Evolutionary conservation across 2,113 vertebrate genomes (phyloP), one percentile per base, ranked within the genome.

Genomic region (Nipponia nippon): DNA sequence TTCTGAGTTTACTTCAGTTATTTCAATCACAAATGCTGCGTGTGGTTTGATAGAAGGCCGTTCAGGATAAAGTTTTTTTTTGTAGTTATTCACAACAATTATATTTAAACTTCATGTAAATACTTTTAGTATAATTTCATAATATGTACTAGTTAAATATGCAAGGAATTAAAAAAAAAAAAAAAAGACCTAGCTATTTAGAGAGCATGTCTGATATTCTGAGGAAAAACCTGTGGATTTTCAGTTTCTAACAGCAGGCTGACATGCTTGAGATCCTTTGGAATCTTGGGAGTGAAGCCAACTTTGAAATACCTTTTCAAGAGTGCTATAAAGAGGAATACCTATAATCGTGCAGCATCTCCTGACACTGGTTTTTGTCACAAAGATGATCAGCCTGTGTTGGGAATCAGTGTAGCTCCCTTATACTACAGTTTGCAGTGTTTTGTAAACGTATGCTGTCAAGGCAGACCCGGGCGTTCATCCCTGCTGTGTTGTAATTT

Each of bases 391-490:
- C 14, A 11, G 66, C 66, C 46, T 72, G 53, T 30, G 23, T 11
- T 58, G 42, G 83, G 59, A 23, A 18, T 27, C 2, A 0, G 44
- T 5, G 36, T 17, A 9, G 52, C 78, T 72, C 32, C 42, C 30
- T 38, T 12, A 15, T 0, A 1, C 23, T 5, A 1, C 49, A 40
- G 34, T 4, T 1, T 8, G 49, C 47, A 63, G 83, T 53, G 19
- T 27, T 44, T 7, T 29, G 42, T 67, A 23, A 42, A 10, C 0
- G 2, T 23, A 4, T 23, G 59, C 53, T 46, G 21, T 26, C 44
- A 2, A 9, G 56, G 53, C 81, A 62, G 50, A 13, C 5, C 7
- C 34, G 82, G 56, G 14, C 1, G 6, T 70, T 85, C 34, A 11
- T 53, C 50, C 77, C 46, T 50, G 69, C 79, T 67, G 25, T 14